These are phyloP conservation scores for Caenorhabditis tropicalis DNA, from an alignment of 1,140 invertebrate species.

Conservation along the genomic window DNA sequence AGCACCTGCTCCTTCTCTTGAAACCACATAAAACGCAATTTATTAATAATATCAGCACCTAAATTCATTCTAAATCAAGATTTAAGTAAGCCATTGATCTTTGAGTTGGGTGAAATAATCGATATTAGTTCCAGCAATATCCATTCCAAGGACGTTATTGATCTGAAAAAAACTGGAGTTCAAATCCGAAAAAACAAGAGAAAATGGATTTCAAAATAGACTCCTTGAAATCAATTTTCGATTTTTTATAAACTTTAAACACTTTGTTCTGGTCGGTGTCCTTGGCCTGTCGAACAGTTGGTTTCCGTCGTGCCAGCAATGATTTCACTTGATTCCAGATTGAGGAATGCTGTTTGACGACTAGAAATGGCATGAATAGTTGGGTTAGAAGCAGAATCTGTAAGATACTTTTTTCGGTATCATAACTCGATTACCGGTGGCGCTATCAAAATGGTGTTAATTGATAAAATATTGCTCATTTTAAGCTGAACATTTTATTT, in stretches of 20 bases:
- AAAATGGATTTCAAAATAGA: background rate
- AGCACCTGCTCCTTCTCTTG: background rate
- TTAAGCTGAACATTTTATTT: too few species aligned
- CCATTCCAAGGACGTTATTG: conserved; percentile 47
- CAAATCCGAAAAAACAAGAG: background rate
- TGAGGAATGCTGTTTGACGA: conserved; percentile 33
- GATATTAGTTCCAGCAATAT: conserved; percentile 3
- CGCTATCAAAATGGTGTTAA: too few species aligned
- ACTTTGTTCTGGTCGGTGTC: conserved; percentile 37
- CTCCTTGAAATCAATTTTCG: background rate
- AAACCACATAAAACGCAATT: too few species aligned
- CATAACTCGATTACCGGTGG: too few species aligned
- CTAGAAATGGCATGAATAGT: conserved; percentile 31
- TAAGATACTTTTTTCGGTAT: background rate
- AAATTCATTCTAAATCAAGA: background rate
- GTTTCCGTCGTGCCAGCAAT: background rate
- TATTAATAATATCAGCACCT: background rate
- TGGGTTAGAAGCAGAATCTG: conserved; percentile 30
- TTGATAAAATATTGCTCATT: too few species aligned
- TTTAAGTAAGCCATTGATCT: background rate
- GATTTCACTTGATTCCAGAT: conserved; percentile 15
- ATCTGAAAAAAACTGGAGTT: conserved; percentile 15
- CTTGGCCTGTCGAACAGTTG: background rate
- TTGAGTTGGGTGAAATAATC: conserved; percentile 14
- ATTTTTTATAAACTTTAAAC: conserved; percentile 29